phyloP scores from a whole-genome alignment of 2,113 vertebrate species.

The Phylloscopus whistleri region DNA sequence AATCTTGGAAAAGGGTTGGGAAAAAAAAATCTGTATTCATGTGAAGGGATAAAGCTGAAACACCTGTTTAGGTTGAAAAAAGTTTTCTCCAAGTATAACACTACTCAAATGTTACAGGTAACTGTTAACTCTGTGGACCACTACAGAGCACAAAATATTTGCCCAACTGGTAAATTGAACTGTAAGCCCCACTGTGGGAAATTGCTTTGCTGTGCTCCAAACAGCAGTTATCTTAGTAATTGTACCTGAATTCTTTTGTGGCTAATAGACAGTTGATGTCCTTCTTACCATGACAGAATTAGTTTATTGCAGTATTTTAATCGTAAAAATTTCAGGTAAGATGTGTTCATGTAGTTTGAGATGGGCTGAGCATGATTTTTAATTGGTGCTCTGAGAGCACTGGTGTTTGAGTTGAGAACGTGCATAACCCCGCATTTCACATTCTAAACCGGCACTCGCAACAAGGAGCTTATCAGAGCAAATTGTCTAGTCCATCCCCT shows the following conservation, averaged over 20 bases:
- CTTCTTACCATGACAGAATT: conserved; percentile 70
- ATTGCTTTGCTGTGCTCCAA: conserved; percentile 84
- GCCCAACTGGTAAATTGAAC: conserved; percentile 86
- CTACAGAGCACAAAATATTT: conserved; percentile 81
- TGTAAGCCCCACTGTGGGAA: conserved; percentile 82
- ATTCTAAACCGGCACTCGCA: conserved; percentile 81
- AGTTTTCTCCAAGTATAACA: conserved; percentile 76
- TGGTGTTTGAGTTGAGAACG: conserved; percentile 47
- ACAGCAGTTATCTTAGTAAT: conserved; percentile 84
- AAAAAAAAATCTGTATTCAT: background rate
- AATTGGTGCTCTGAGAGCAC: conserved; percentile 61
- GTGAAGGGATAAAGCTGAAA: conserved; percentile 42
- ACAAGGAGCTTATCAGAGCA: conserved; percentile 87
- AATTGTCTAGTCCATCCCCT: conserved; percentile 85
- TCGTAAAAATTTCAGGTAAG: conserved; percentile 36
- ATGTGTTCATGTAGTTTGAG: conserved; percentile 1
- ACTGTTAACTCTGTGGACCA: conserved; percentile 80
- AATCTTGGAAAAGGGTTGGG: background rate
- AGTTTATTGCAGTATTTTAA: conserved; percentile 67
- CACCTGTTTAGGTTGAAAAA: conserved; percentile 68
- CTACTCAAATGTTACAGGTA: conserved; percentile 70
- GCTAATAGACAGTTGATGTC: conserved; percentile 74
- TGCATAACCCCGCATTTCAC: conserved; percentile 73
- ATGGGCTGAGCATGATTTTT: conserved; percentile 54
- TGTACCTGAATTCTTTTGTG: conserved; percentile 80